A percentile compares a stretch with the other conserved stretches of the same genome.
Evolutionary conservation across 2,113 vertebrate genomes (phyloP).

Genomic region (Merops nubicus): DNA sequence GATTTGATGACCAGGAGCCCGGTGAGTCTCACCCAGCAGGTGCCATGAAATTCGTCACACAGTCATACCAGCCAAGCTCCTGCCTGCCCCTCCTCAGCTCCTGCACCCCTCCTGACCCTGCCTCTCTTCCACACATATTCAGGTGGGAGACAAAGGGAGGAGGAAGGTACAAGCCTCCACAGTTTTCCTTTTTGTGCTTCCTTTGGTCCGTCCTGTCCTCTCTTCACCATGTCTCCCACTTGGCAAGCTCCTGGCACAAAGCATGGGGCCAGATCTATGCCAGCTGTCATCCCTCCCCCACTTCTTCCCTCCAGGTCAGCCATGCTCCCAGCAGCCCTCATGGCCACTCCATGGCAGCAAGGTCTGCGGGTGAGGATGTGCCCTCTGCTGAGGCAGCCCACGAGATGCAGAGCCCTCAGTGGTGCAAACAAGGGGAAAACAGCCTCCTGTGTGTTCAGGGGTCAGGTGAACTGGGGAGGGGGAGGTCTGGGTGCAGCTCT

Average conservation of each 20-base stretch:
- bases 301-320: neutral
- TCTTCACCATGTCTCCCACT: neutral
- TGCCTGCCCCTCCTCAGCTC: neutral
- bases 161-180: neutral
- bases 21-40: neutral
- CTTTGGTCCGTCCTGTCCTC: neutral
- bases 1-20: neutral
- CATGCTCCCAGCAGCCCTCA: neutral
- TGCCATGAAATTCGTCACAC: neutral
- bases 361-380: accelerated
- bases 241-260: neutral
- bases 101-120: neutral
- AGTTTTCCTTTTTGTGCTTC: neutral
- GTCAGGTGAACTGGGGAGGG: accelerated
- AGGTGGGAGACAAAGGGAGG: accelerated
- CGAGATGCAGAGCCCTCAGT: neutral
- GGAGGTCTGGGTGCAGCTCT: neutral
- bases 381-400: accelerated
- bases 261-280: neutral
- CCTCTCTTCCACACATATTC: accelerated
- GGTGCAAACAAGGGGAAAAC: neutral
- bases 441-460: neutral
- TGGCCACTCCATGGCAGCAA: accelerated
- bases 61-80: neutral
- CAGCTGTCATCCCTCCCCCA: neutral